phyloP scores from a whole-genome alignment of 2,797 vertebrate genomes.

The Gorsachius magnificus region DNA sequence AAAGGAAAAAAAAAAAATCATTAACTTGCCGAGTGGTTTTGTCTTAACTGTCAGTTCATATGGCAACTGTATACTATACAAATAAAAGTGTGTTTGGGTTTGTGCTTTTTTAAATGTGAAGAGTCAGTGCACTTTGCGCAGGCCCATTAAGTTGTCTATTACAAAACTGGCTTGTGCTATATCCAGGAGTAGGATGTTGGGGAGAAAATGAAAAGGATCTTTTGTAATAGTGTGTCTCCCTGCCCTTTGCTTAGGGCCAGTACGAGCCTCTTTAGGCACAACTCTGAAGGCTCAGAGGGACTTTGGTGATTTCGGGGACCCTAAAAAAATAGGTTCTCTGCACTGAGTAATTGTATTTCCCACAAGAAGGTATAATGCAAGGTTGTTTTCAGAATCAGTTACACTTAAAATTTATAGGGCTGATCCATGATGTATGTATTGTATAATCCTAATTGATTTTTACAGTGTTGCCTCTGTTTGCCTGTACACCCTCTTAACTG shows the following conservation, averaged over 20 bases:
- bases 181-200: background rate
- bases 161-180: conserved; percentile 13
- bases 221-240: background rate
- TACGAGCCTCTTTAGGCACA: background rate
- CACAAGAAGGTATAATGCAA: background rate
- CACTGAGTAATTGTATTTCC: background rate
- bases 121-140: background rate
- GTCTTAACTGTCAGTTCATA: conserved; percentile 8
- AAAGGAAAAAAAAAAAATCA: background rate
- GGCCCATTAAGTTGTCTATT: background rate
- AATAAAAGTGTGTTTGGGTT: background rate
- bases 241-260: background rate
- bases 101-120: background rate
- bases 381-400: background rate
- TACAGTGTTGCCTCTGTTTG: background rate
- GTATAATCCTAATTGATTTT: background rate
- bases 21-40: conserved; percentile 20
- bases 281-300: background rate
- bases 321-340: background rate
- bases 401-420: background rate
- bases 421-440: background rate
- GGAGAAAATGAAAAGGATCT: background rate
- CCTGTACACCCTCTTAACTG: background rate
- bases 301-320: background rate
- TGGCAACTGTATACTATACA: background rate